phyloP scores from a whole-genome alignment of 2,888 invertebrate species.

The Sphaerophoria rueppellii region DNA sequence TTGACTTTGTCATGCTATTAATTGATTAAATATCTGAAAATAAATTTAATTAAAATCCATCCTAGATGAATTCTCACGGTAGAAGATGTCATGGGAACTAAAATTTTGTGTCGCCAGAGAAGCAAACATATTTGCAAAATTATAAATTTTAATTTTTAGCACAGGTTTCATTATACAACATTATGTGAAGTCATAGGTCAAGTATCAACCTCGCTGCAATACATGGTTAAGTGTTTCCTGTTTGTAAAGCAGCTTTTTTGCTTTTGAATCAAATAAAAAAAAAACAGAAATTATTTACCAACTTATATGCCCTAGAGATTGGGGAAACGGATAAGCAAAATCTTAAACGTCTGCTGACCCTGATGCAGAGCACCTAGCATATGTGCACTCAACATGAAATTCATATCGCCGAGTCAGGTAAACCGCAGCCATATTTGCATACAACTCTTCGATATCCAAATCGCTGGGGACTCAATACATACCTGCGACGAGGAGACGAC shows the following conservation, averaged over 20 bases:
- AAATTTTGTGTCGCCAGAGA: neutral
- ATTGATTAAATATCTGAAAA: slow-evolving; percentile 39
- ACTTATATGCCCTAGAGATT: slow-evolving; percentile 34
- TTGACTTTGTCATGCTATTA: slow-evolving; percentile 40
- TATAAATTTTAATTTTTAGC: too few species aligned
- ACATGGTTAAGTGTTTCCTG: slow-evolving; percentile 26
- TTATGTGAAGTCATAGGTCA: too few species aligned
- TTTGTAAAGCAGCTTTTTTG: slow-evolving; percentile 21
- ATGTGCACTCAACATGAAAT: slow-evolving; percentile 20
- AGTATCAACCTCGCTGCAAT: too few species aligned
- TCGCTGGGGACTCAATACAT: slow-evolving; percentile 61
- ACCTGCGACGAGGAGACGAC: too few species aligned
- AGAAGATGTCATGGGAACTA: slow-evolving; percentile 50
- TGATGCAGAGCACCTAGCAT: slow-evolving; percentile 3
- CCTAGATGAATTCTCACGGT: slow-evolving; percentile 30
- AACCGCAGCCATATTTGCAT: slow-evolving; percentile 62
- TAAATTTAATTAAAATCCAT: slow-evolving; percentile 29
- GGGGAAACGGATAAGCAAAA: slow-evolving; percentile 47
- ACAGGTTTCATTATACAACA: too few species aligned
- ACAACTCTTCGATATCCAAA: slow-evolving; percentile 53
- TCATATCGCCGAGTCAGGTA: slow-evolving; percentile 55
- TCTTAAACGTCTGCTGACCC: slow-evolving; percentile 42
- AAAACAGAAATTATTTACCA: neutral
- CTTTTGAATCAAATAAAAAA: slow-evolving; percentile 16
- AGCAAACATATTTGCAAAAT: slow-evolving; percentile 22